phyloP scores from a whole-genome alignment of 92 coral and sea anemone genomes.

The Parazoanthus atlanticus region DNA sequence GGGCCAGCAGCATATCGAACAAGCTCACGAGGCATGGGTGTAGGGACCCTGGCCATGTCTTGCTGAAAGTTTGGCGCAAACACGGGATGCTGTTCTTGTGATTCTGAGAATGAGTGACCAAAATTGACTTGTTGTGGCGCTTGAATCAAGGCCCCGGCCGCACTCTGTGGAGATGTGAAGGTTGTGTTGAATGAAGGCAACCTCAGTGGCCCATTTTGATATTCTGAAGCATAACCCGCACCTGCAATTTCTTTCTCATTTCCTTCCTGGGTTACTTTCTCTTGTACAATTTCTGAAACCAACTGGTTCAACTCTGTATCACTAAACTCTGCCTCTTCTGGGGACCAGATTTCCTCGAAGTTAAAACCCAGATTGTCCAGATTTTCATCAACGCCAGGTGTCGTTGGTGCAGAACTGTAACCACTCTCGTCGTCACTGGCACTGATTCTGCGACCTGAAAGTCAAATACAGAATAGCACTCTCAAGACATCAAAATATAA shows the following conservation, averaged over 20 bases:
- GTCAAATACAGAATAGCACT: not conserved
- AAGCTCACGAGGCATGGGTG: not conserved
- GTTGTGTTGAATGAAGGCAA: not conserved
- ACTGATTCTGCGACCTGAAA: not conserved
- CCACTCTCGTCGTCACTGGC: constrained; percentile 7
- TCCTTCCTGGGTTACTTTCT: not conserved
- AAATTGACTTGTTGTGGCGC: not conserved
- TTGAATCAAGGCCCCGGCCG: not conserved
- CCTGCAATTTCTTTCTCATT: not conserved
- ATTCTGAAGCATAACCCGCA: not conserved
- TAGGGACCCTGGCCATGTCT: not conserved
- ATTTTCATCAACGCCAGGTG: not conserved
- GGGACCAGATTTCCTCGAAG: constrained; percentile 2
- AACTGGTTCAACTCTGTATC: not conserved
- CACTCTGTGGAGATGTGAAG: no score
- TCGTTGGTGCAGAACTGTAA: not conserved
- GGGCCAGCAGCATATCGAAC: not conserved
- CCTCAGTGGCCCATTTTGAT: not conserved
- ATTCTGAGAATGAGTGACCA: not conserved
- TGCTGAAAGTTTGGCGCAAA: not conserved
- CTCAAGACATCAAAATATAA: not conserved
- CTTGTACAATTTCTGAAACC: constrained; percentile 4
- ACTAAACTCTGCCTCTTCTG: not conserved
- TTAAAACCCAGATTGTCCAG: not conserved
- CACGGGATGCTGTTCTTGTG: not conserved